These are phyloP conservation scores for Opisthocomus hoazin DNA, from an alignment of 2,113 vertebrate species.

Conservation along the genomic window DNA sequence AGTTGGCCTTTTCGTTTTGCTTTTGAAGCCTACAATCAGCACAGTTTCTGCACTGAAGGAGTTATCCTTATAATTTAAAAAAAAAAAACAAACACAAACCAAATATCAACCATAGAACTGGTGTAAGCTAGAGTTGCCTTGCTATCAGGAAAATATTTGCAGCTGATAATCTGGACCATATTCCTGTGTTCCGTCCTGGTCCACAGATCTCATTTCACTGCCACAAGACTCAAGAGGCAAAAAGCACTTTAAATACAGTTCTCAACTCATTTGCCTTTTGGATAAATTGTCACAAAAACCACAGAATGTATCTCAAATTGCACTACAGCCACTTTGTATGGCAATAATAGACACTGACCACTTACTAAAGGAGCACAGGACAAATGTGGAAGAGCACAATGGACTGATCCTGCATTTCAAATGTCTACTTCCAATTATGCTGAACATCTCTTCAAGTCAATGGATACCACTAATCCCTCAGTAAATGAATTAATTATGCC, in stretches of 20 bases:
- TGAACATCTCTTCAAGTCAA: neutral
- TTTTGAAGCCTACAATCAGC: neutral
- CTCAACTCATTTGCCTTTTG: neutral
- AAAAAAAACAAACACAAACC: neutral
- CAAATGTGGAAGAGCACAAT: neutral
- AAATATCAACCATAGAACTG: neutral
- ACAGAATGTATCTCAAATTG: neutral
- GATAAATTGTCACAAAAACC: neutral
- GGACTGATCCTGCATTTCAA: neutral
- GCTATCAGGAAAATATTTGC: neutral
- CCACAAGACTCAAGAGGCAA: neutral
- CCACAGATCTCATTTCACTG: neutral
- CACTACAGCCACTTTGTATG: neutral
- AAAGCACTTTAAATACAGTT: neutral
- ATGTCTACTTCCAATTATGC: neutral
- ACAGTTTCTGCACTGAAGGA: neutral
- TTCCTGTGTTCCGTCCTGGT: neutral
- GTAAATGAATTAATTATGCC: neutral
- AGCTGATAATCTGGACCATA: neutral
- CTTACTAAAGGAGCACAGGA: neutral
- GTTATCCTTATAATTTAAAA: neutral
- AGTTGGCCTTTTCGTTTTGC: neutral
- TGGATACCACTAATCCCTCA: neutral
- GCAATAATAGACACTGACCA: neutral
- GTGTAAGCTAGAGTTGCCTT: neutral